Evolutionary conservation across 2,888 invertebrate genomes (phyloP).

Genomic region (Temnothorax rugatulus): DNA sequence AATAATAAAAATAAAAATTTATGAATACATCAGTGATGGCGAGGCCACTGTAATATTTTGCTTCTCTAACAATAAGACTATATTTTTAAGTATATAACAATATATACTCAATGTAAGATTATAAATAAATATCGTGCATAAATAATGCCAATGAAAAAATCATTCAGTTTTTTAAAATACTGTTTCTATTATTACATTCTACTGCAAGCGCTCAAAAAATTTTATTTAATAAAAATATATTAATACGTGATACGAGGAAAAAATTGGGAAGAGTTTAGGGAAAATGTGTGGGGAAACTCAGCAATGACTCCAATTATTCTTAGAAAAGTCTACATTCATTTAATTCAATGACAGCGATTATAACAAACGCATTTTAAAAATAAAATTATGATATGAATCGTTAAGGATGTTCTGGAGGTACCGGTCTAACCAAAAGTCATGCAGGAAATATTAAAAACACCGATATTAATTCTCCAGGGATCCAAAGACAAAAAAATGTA

Average conservation of each 20-base stretch:
- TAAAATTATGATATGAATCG: not conserved
- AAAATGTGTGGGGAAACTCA: not conserved
- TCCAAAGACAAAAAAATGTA: too few relatives aligned
- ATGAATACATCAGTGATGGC: not conserved
- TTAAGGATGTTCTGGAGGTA: not conserved
- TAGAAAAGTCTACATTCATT: conserved; percentile 10
- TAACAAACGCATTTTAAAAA: conserved; percentile 13
- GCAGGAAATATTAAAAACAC: too few relatives aligned
- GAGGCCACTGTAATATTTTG: not conserved
- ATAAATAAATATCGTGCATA: not conserved
- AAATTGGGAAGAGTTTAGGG: not conserved
- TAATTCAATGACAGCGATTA: conserved; percentile 19
- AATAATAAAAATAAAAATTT: not conserved
- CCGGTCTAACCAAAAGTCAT: too few relatives aligned
- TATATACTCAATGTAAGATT: too few relatives aligned
- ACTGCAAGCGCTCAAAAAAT: too few relatives aligned
- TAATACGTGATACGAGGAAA: not conserved
- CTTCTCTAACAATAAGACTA: not conserved
- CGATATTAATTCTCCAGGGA: too few relatives aligned
- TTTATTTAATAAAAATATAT: not conserved
- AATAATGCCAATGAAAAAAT: not conserved
- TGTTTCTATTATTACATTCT: not conserved
- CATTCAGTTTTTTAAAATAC: not conserved
- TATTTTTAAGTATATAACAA: too few relatives aligned
- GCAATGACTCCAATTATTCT: conserved; percentile 1